A percentile compares a stretch with the other conserved stretches of the same genome.
Conservation (phyloP, 2,888 invertebrate species). For the Sturmia bella region DNA sequence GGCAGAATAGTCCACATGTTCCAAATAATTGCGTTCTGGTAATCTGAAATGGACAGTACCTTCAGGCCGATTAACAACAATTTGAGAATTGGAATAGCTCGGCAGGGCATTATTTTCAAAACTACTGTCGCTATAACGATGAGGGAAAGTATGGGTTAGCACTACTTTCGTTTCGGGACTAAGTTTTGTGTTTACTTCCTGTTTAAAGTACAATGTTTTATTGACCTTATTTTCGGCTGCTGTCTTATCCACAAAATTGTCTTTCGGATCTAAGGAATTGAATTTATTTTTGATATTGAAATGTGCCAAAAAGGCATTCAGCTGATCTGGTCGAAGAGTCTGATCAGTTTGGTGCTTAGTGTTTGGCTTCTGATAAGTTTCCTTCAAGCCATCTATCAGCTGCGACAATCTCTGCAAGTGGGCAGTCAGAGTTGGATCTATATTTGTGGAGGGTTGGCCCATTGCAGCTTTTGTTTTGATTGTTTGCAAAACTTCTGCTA, state of each 20-base stretch:
- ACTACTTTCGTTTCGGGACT: constrained; percentile 78
- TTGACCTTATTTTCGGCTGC: constrained; percentile 16
- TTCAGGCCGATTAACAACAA: constrained; percentile 81
- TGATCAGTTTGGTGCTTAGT: constrained; percentile 71
- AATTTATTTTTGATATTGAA: constrained; percentile 80
- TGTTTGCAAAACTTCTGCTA: constrained; percentile 44
- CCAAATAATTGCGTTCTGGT: constrained; percentile 66
- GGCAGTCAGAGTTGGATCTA: constrained; percentile 79
- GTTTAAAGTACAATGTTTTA: constrained; percentile 26
- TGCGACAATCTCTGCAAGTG: constrained; percentile 81
- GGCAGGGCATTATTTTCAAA: neutral
- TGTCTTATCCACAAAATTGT: neutral
- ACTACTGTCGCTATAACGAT: constrained; percentile 63
- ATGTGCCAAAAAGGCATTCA: constrained; percentile 81
- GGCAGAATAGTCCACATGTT: constrained; percentile 69
- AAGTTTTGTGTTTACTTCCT: constrained; percentile 71
- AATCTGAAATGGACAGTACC: constrained; percentile 80
- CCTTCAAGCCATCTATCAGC: constrained; percentile 79
- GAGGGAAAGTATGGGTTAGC: constrained; percentile 74
- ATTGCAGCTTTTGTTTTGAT: constrained; percentile 46
- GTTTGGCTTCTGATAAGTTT: constrained; percentile 77
- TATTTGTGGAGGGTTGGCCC: constrained; percentile 69
- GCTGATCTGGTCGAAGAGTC: constrained; percentile 78
- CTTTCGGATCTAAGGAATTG: constrained; percentile 74
- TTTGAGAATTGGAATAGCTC: constrained; percentile 80